Evolutionary conservation across 2,113 vertebrate genomes (phyloP).

Genomic region (Forbesichthys agassizii): DNA sequence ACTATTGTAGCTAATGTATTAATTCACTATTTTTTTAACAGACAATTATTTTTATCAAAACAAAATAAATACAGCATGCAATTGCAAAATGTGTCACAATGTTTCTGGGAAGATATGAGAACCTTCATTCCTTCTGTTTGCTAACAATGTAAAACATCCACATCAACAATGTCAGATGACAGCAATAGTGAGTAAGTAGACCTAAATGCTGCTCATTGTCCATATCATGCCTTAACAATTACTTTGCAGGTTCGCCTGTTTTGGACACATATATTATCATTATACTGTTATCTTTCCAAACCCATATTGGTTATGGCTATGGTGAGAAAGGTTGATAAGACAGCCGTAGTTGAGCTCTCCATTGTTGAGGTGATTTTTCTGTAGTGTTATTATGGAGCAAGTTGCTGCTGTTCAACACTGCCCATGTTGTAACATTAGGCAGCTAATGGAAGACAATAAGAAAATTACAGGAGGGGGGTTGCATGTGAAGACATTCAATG

Average conservation of each 20-base stretch:
- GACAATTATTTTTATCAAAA: too few relatives aligned
- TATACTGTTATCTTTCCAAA: constrained; percentile 50
- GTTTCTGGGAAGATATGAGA: constrained; percentile 25
- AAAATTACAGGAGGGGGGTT: constrained; percentile 45
- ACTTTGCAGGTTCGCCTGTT: constrained; percentile 39
- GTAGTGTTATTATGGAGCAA: constrained; percentile 54
- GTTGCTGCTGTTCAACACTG: constrained; percentile 65
- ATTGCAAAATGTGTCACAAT: not conserved
- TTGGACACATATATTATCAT: constrained; percentile 54
- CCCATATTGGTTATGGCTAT: constrained; percentile 41
- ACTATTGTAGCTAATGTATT: constrained; percentile 25
- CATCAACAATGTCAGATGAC: constrained; percentile 69
- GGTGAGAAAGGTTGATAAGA: constrained; percentile 39
- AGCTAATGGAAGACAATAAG: constrained; percentile 71
- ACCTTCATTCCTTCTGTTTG: constrained; percentile 51
- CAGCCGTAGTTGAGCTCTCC: constrained; percentile 31
- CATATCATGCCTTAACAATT: constrained; percentile 57
- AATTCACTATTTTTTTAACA: constrained; percentile 20
- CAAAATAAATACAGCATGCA: not conserved
- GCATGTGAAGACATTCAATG: constrained; percentile 63
- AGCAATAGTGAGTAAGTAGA: constrained; percentile 53
- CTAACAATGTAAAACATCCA: constrained; percentile 54
- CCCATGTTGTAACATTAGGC: constrained; percentile 64
- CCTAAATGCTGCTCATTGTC: constrained; percentile 68
- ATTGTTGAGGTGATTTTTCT: constrained; percentile 38